Evolutionary conservation across 2,797 vertebrate species (phyloP), one percentile per base, ranked within the genome.

Genomic region (Mormyrops boulengeri): DNA sequence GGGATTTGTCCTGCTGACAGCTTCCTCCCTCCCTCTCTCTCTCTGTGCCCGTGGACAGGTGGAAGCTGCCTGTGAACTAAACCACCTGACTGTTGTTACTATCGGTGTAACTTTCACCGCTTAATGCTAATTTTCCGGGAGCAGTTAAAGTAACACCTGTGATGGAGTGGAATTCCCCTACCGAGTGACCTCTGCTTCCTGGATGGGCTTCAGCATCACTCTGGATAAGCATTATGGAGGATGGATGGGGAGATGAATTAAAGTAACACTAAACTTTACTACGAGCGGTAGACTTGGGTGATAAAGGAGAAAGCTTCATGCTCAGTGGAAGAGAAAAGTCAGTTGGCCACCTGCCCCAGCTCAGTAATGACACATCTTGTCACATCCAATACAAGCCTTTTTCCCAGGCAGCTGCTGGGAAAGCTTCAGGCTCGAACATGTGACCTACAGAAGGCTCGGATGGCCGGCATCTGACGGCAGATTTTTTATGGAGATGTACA

Each of bases 1-100:
- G 55, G 55, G 88, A 89, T 60, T 19, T 49, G 49, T 85, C 17
- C 80, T 84, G 44, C 80, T 49, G 80, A 84, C 17, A n/a, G 80
- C 44, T 44, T 19, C 38, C 44, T 84, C 41, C 0, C 41, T 0
- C 77, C 5, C 12, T 6, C 73, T 22, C 38, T 73, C 66, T 69
- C 62, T 4, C 22, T 3, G 11, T 69, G 62, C 26, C 62, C 30
- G 3, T 66, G 26, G 62, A 66, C 66, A 69, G 66, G 66, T 69
- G 12, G 17, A 80, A 80, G 73, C 17, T 7, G 38, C 11, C 38
- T 80, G 2, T 41, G 38, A 17, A 44, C 38, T 19, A 80, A 80
- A n/a, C 66, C 66, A 30, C 66, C 66, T 34, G 66, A 14, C 4
- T 38, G 30, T 73, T 73, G 30, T 73, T 73, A 73, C 66, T 73